A percentile compares a stretch with the other conserved stretches of the same genome.
These are phyloP conservation scores for Panonychus citri DNA, from an alignment of 1,140 invertebrate species.

Conservation along the genomic window DNA sequence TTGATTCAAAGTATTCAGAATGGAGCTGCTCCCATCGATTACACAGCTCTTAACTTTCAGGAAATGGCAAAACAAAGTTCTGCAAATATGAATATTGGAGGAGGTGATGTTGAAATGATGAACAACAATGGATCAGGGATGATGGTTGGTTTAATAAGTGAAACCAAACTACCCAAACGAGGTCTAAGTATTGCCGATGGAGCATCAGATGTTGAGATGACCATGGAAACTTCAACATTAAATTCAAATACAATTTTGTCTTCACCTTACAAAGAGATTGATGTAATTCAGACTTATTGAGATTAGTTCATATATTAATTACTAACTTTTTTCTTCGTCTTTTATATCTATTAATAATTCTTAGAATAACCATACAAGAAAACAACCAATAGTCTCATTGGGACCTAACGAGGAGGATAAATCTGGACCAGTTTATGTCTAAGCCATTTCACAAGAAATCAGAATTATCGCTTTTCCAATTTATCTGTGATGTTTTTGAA, in stretches of 20 bases:
- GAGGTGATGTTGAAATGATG: no score
- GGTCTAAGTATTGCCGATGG: neutral
- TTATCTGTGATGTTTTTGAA: neutral
- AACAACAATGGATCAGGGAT: no score
- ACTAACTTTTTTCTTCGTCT: neutral
- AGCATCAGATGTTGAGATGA: neutral
- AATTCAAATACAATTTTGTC: neutral
- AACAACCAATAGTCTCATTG: no score
- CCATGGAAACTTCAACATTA: neutral
- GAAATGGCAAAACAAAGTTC: no score
- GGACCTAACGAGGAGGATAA: neutral
- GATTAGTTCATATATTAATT: neutral
- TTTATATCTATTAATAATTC: no score
- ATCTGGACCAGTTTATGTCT: neutral
- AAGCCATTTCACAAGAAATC: neutral
- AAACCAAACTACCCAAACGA: neutral
- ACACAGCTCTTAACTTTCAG: no score
- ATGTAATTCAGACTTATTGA: neutral
- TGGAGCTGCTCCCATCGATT: no score
- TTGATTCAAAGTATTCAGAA: no score
- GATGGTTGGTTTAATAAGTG: no score
- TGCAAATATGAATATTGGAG: no score
- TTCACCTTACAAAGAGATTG: neutral
- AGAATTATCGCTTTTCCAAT: neutral
- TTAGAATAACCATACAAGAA: no score